A percentile compares a stretch with the other conserved stretches of the same genome.
Evolutionary conservation across 23 tunicate species (phyloP).

Genomic region (Diplosoma virens): DNA sequence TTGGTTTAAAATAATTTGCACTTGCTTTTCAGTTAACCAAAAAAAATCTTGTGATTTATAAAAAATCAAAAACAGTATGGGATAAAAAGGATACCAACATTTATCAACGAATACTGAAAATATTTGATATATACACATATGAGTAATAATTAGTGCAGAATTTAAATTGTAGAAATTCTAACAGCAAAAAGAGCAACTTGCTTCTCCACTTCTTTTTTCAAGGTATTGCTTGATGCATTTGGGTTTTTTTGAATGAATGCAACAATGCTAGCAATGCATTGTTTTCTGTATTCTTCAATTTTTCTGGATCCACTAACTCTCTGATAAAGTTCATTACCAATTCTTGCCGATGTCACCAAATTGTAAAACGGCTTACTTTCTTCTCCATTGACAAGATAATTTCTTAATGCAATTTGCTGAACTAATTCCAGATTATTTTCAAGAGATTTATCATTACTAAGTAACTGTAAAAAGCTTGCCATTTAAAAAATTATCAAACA

Average conservation of each 20-base stretch:
- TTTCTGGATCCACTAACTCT: constrained; percentile 71
- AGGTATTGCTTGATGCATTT: constrained; percentile 54
- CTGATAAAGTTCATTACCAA: constrained; percentile 76
- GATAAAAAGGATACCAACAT: too few species aligned
- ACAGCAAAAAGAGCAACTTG: constrained; percentile 60
- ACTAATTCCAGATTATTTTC: constrained; percentile 69
- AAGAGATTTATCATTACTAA: constrained; percentile 36
- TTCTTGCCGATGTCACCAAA: constrained; percentile 54
- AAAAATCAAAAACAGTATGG: too few species aligned
- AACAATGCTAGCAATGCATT: constrained; percentile 51
- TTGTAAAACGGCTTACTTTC: constrained; percentile 48
- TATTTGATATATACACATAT: too few species aligned
- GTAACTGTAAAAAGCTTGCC: constrained; percentile 8
- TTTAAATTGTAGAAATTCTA: constrained; percentile 8
- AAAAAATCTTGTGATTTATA: too few species aligned
- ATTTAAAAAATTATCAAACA: too few species aligned
- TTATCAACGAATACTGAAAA: too few species aligned
- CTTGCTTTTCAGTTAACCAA: too few species aligned
- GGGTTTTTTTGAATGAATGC: constrained; percentile 58
- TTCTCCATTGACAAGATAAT: constrained; percentile 43
- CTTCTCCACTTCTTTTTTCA: constrained; percentile 68
- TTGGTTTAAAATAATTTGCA: too few species aligned
- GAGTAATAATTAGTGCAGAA: not conserved
- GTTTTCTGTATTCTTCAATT: constrained; percentile 53
- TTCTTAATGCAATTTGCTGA: constrained; percentile 57